Conservation (phyloP, 2,797 vertebrate species). For the Enteromius viviparus region DNA sequence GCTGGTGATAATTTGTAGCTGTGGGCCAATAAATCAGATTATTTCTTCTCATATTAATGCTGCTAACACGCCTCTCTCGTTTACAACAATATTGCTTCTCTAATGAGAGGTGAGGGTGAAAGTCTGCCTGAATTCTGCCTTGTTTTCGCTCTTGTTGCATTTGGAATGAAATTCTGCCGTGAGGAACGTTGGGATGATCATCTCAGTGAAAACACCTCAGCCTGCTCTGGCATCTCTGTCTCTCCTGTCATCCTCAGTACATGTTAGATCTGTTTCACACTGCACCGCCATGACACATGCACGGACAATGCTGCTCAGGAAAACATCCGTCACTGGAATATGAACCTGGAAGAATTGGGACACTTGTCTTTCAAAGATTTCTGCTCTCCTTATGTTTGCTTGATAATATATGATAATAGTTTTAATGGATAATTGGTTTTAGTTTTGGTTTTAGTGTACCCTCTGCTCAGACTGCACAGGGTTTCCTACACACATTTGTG, state of each 20-base stretch:
- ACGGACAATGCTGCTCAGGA: conserved; percentile 42
- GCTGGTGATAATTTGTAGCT: conserved; percentile 67
- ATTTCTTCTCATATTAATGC: conserved; percentile 53
- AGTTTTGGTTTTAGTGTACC: neutral
- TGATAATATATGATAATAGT: neutral
- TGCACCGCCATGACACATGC: conserved; percentile 26
- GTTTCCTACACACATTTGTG: neutral
- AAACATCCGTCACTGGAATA: conserved; percentile 13
- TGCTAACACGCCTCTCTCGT: conserved; percentile 39
- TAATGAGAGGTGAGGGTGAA: conserved; percentile 57
- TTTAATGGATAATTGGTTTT: neutral
- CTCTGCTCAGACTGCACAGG: neutral
- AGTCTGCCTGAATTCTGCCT: conserved; percentile 38
- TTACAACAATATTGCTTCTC: conserved; percentile 53
- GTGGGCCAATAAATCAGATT: conserved; percentile 66
- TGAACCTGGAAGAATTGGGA: neutral
- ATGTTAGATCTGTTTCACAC: conserved; percentile 50
- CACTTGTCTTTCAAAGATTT: neutral
- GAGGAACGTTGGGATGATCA: conserved; percentile 30
- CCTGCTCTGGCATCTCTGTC: conserved; percentile 29
- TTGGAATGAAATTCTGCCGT: conserved; percentile 29
- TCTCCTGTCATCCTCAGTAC: conserved; percentile 42
- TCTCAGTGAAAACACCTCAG: conserved; percentile 44
- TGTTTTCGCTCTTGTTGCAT: conserved; percentile 13
- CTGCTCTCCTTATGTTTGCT: neutral